Evolutionary conservation across 2,888 invertebrate genomes (phyloP).

Genomic region (Eretmocerus hayati): DNA sequence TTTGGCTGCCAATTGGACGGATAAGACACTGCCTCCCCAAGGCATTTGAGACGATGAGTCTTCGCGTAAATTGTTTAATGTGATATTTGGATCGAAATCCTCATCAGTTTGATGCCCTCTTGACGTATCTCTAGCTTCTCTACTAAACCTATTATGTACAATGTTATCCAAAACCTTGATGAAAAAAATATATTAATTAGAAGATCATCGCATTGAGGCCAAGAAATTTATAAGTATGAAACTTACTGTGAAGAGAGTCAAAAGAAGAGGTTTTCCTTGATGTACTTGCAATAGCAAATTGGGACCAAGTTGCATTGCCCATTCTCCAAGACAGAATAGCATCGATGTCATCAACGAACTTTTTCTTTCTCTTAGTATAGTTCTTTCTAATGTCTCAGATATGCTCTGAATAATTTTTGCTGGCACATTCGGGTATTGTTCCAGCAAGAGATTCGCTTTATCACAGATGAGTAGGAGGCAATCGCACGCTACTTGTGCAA

Average conservation of each 20-base stretch:
- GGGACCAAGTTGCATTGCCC: conserved; percentile 81
- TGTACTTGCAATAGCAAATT: conserved; percentile 55
- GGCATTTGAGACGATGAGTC: conserved; percentile 44
- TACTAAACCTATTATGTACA: conserved; percentile 37
- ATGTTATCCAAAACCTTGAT: conserved; percentile 41
- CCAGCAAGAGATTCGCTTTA: conserved; percentile 66
- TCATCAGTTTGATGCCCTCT: conserved; percentile 41
- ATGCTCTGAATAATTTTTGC: conserved; percentile 54
- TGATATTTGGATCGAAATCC: conserved; percentile 68
- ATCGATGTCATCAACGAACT: conserved; percentile 68
- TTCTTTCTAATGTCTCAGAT: conserved; percentile 49
- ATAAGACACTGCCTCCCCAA: conserved; percentile 35
- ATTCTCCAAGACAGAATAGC: conserved; percentile 85
- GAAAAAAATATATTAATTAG: conserved; percentile 1
- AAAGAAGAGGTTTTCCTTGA: conserved; percentile 52
- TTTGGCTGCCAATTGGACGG: conserved; percentile 57
- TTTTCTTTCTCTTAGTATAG: conserved; percentile 46
- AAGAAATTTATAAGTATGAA: conserved; percentile 1
- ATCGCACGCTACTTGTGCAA: conserved; percentile 80
- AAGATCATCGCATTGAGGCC: background rate
- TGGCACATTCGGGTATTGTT: conserved; percentile 66
- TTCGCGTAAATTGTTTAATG: conserved; percentile 60
- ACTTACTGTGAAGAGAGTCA: conserved; percentile 67
- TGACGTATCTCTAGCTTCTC: conserved; percentile 20
- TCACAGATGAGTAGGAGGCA: conserved; percentile 71